phyloP scores from a whole-genome alignment of 1,140 invertebrate species.

The Drosophila nigrodunni region DNA sequence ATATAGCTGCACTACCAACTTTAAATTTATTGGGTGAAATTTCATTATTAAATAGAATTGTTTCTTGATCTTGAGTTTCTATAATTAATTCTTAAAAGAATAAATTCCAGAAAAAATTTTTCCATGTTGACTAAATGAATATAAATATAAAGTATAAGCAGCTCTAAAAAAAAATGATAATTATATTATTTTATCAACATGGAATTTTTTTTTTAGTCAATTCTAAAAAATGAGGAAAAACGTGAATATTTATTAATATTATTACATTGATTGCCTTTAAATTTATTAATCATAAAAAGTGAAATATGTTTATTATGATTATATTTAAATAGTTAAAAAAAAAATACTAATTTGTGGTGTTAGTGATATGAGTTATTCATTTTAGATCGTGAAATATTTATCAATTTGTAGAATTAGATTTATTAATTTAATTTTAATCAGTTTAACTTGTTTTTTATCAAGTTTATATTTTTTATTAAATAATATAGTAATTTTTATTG shows the following conservation, averaged over 20 bases:
- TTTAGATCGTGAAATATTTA: conserved; percentile 84
- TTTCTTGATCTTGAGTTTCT: conserved; percentile 84
- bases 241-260: conserved; percentile 87
- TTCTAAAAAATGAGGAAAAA: conserved; percentile 72
- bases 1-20: conserved; percentile 84
- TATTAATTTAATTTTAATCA: conserved; percentile 78
- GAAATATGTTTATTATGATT: conserved; percentile 85
- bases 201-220: too few relatives aligned
- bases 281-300: conserved; percentile 86
- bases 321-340: conserved; percentile 87
- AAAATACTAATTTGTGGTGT: conserved; percentile 88
- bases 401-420: conserved; percentile 84
- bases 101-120: too few relatives aligned
- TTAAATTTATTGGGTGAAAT: conserved; percentile 86
- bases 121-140: too few relatives aligned
- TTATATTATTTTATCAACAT: conserved; percentile 87
- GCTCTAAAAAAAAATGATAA: too few relatives aligned
- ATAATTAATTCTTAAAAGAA: too few relatives aligned
- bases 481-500: conserved; percentile 85
- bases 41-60: conserved; percentile 86
- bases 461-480: conserved; percentile 85
- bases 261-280: conserved; percentile 87
- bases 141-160: too few relatives aligned
- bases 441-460: conserved; percentile 68
- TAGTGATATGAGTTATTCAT: conserved; percentile 85